Conservation (phyloP, 2,113 vertebrate genomes). For the Brachypodius melanocephalos region DNA sequence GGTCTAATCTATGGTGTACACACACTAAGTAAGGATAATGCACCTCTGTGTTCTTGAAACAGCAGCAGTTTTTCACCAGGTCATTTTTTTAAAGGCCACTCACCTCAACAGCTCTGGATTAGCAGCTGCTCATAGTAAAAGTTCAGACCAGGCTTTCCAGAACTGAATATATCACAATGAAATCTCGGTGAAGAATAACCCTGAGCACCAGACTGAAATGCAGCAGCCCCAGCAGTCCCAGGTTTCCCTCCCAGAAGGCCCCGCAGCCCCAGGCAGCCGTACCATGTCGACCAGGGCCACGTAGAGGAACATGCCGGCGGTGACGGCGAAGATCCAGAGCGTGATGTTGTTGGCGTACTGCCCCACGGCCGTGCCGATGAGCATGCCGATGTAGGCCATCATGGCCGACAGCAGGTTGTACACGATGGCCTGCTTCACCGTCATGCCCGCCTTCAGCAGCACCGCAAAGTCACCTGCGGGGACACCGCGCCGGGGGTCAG, state of each 20-base stretch:
- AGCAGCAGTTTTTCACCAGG: neutral
- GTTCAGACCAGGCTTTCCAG: neutral
- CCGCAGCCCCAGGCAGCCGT: slow-evolving; percentile 16
- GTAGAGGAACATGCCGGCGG: slow-evolving; percentile 98
- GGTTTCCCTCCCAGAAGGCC: neutral
- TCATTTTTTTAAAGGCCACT: neutral
- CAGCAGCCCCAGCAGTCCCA: neutral
- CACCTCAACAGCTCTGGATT: neutral
- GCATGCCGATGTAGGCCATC: slow-evolving; percentile 96
- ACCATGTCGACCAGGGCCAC: slow-evolving; percentile 99
- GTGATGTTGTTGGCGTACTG: slow-evolving; percentile 95
- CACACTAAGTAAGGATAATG: neutral
- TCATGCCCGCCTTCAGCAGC: slow-evolving; percentile 96
- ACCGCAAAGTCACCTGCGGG: slow-evolving; percentile 93
- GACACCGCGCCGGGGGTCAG: neutral
- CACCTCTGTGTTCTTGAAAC: neutral
- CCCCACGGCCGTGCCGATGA: slow-evolving; percentile 94
- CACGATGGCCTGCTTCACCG: slow-evolving; percentile 93
- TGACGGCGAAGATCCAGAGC: slow-evolving; percentile 96
- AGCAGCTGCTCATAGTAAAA: neutral
- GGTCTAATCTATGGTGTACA: neutral
- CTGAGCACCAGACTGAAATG: neutral
- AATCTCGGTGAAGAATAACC: neutral
- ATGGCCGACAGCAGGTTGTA: slow-evolving; percentile 97
- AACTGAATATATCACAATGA: fast-evolving